Conservation (phyloP, 2,888 invertebrate species). For the Lapara coniferarum region DNA sequence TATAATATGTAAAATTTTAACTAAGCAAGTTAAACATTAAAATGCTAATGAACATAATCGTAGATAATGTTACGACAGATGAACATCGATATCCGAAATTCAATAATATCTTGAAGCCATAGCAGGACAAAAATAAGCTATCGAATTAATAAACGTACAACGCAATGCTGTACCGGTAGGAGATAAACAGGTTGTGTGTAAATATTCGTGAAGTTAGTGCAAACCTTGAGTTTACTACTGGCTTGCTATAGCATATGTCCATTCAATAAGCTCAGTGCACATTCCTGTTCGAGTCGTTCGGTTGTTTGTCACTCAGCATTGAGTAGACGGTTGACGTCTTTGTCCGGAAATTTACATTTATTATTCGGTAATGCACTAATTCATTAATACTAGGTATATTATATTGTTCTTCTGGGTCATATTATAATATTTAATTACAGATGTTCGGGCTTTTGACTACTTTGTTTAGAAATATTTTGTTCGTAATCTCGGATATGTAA, state of each 20-base stretch:
- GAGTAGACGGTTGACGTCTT: neutral
- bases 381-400: neutral
- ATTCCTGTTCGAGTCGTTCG: slow-evolving; percentile 6
- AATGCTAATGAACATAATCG: too few species aligned
- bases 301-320: neutral
- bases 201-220: slow-evolving; percentile 8
- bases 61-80: neutral
- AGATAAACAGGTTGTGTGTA: slow-evolving; percentile 11
- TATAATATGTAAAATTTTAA: too few species aligned
- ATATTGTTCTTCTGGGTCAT: neutral
- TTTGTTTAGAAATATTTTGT: too few species aligned
- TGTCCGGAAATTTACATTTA: slow-evolving; percentile 7
- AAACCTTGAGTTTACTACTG: slow-evolving; percentile 20
- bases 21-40: too few species aligned
- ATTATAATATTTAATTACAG: neutral
- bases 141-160: slow-evolving; percentile 2
- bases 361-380: neutral
- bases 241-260: slow-evolving; percentile 8
- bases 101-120: neutral
- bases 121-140: neutral
- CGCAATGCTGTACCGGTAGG: neutral
- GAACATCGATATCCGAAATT: neutral
- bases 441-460: neutral
- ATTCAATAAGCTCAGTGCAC: slow-evolving; percentile 3
- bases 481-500: too few species aligned